A percentile compares a stretch with the other conserved stretches of the same genome.
Conservation (phyloP, 37 sponge, comb jelly and placozoan genomes). For the Axinella damicornis region DNA sequence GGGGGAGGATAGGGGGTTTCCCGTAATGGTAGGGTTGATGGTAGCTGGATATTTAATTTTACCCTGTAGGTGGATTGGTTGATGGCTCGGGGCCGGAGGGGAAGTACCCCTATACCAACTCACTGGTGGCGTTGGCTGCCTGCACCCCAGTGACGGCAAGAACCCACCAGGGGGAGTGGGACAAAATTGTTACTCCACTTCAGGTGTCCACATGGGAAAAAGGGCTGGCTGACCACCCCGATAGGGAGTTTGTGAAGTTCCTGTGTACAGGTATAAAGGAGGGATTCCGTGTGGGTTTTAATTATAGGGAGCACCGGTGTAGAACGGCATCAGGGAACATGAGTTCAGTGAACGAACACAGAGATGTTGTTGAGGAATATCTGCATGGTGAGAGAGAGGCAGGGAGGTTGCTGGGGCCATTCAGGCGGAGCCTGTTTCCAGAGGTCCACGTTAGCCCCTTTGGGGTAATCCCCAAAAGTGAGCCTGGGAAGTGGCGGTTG, state of each 20-base stretch:
- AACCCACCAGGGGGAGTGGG: background rate
- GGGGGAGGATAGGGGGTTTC: no score
- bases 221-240: background rate
- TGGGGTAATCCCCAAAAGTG: slow-evolving; percentile 16
- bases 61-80: no score
- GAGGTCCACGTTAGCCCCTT: slow-evolving; percentile 1
- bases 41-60: no score
- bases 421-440: background rate
- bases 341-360: background rate
- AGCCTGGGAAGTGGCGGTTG: slow-evolving; percentile 12
- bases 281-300: slow-evolving; percentile 16
- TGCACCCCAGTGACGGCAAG: slow-evolving; percentile 1
- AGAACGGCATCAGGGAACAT: slow-evolving; percentile 5
- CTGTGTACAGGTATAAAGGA: background rate
- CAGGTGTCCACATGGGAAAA: background rate
- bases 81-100: no score
- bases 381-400: background rate
- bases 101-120: no score
- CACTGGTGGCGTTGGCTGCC: no score
- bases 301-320: background rate
- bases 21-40: no score
- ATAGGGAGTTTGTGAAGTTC: slow-evolving; percentile 5
- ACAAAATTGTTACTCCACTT: background rate
- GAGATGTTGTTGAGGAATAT: slow-evolving; percentile 1
- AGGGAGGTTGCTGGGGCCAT: slow-evolving; percentile 12